phyloP scores from a whole-genome alignment of 2,888 invertebrate species.

The Drosophila gaucha region DNA sequence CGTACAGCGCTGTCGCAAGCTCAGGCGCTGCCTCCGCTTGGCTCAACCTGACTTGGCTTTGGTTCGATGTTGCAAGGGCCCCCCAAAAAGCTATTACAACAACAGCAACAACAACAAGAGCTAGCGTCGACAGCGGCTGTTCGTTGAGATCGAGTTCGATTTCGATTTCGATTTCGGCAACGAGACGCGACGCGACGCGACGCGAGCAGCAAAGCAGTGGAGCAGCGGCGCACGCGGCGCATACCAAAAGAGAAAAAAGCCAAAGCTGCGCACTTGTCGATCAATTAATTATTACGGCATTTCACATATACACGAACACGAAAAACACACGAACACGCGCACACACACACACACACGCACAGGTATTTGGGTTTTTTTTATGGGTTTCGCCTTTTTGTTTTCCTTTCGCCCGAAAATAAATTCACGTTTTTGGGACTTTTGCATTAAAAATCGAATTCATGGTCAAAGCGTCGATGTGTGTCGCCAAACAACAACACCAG shows the following conservation, averaged over 20 bases:
- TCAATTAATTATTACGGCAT: constrained; percentile 78
- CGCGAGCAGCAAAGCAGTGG: constrained; percentile 11
- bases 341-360: constrained; percentile 11
- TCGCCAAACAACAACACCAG: constrained; percentile 59
- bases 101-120: constrained; percentile 23
- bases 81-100: constrained; percentile 26
- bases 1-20: constrained; percentile 47
- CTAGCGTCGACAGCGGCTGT: constrained; percentile 22
- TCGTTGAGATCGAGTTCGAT: constrained; percentile 61
- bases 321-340: constrained; percentile 6
- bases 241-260: constrained; percentile 56
- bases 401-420: constrained; percentile 28
- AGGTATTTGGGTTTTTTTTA: constrained; percentile 61
- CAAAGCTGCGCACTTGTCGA: constrained; percentile 75
- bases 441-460: constrained; percentile 78
- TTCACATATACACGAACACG: constrained; percentile 50
- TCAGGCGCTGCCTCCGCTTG: constrained; percentile 19
- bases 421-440: constrained; percentile 68
- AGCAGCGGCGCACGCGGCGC: constrained; percentile 49
- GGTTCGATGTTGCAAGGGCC: constrained; percentile 63
- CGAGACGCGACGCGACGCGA: constrained; percentile 32
- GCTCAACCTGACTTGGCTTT: constrained; percentile 18
- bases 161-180: constrained; percentile 54
- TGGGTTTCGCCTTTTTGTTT: constrained; percentile 40
- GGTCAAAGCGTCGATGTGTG: constrained; percentile 71